Base-by-base conservation (phyloP, 2,113 vertebrate species). In the Caracal caracal region DNA sequence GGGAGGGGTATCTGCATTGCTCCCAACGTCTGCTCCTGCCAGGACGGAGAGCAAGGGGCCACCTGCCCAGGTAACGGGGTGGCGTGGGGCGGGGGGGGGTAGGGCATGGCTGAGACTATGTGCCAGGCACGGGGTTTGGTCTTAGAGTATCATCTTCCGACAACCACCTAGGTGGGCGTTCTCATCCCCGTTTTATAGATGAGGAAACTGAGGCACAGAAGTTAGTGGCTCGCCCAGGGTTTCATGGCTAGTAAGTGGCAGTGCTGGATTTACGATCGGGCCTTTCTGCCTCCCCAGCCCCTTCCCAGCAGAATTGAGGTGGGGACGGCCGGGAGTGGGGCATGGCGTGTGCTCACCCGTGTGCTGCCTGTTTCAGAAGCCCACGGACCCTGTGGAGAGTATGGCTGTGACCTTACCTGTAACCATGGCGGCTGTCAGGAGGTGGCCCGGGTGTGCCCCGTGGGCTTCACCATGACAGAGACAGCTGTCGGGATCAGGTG, bases 391-490 rank as follows among this genome's bases (percentile, higher is more conserved):
- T 99, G 99, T 0, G 99, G 99, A 37, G 99, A 99, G 24, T 99
- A 99, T 0, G 99, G 99, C 95, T 99, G 99, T 0, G 99, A 99
- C 96, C 97, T 99, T 8, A 90, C 97, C 92, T 99, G 99, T 65
- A 99, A 99, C 97, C 98, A 99, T 0, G 99, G 99, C 0, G 99
- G 99, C 73, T 99, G 99, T 95, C 99, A 98, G 95, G 98, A 99
- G 95, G 98, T 99, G 3, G 98, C 99, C 43, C 98, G 99, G 0
- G 99, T 99, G 63, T 99, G 99, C n/a, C 99, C 99, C 0, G 4
- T 99, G 2, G 99, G 99, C 90, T 99, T 99, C 97, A 97, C 95
- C 35, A 99, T 99, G 99, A 98, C 95, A 0, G 99, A 99, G 98
- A 99, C 98, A 0, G 96, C 97, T 75, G 98, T 98, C 0, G 99